phyloP scores from a whole-genome alignment of 2,888 invertebrate species.

The Margaritifera margaritifera region DNA sequence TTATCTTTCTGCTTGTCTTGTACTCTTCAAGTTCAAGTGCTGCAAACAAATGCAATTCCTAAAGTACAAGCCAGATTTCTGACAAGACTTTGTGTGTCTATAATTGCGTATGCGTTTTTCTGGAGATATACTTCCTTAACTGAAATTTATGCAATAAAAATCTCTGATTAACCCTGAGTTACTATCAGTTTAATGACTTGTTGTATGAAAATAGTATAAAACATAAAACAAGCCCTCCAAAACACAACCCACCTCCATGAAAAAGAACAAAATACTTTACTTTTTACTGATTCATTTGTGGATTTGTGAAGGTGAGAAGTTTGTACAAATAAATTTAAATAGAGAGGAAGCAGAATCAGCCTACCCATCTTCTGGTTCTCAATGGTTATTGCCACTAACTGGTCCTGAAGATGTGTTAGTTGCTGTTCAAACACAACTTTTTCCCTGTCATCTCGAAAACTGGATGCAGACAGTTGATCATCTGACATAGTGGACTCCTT shows the following conservation, averaged over 20 bases:
- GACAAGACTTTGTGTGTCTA: no score
- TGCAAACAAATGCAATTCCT: slow-evolving; percentile 25
- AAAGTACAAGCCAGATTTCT: not conserved
- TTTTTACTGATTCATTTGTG: no score
- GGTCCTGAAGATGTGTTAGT: slow-evolving; percentile 69
- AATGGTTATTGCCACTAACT: slow-evolving; percentile 69
- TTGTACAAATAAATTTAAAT: not conserved
- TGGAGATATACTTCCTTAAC: no score
- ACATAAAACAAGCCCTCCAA: no score
- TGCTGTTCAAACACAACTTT: slow-evolving; percentile 64
- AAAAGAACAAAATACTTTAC: no score
- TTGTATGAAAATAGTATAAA: no score
- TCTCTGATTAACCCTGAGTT: no score
- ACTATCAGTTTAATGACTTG: no score
- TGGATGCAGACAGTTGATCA: slow-evolving; percentile 1
- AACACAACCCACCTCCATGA: no score
- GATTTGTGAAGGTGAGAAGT: no score
- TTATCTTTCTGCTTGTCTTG: slow-evolving; percentile 45
- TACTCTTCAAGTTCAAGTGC: slow-evolving; percentile 57
- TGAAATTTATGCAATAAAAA: not conserved
- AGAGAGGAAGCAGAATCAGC: slow-evolving; percentile 7
- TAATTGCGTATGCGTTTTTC: no score
- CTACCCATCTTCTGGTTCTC: slow-evolving; percentile 70
- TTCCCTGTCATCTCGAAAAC: slow-evolving; percentile 30
- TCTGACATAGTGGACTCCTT: not conserved